Evolutionary conservation across 1,140 invertebrate species (phyloP).

Genomic region (Ganaspis sp.): DNA sequence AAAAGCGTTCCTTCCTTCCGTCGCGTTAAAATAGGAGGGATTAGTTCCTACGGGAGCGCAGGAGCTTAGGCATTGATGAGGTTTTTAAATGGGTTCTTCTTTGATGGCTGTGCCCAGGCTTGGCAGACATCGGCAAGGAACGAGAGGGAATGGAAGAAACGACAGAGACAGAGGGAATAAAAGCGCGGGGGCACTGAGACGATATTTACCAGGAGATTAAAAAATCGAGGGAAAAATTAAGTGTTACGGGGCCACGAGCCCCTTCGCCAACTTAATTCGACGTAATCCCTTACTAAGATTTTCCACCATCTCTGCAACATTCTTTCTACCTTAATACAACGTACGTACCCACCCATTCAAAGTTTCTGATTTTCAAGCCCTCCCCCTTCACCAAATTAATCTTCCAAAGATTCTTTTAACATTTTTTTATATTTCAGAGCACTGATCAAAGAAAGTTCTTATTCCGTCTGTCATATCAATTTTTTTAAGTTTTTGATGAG

Average conservation of each 20-base stretch:
- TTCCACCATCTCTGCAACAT: slow-evolving; percentile 51
- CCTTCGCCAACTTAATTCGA: slow-evolving; percentile 72
- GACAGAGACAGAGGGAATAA: slow-evolving; percentile 43
- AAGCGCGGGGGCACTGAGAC: slow-evolving; percentile 58
- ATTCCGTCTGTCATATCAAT: no score
- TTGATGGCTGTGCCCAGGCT: slow-evolving; percentile 66
- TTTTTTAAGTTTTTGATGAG: neutral
- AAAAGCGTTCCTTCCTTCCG: slow-evolving; percentile 67
- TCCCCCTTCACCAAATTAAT: slow-evolving; percentile 50
- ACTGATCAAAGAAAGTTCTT: neutral
- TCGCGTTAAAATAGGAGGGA: slow-evolving; percentile 76
- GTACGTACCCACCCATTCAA: slow-evolving; percentile 18
- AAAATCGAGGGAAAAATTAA: slow-evolving; percentile 78
- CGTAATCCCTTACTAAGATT: slow-evolving; percentile 75
- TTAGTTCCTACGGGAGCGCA: slow-evolving; percentile 75
- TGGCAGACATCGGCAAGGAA: slow-evolving; percentile 43
- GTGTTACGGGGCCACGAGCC: slow-evolving; percentile 74
- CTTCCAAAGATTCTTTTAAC: slow-evolving; percentile 17
- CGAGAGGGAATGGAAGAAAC: slow-evolving; percentile 53
- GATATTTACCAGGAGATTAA: slow-evolving; percentile 77
- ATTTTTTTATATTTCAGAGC: neutral
- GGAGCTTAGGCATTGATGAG: slow-evolving; percentile 78
- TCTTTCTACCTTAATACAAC: slow-evolving; percentile 26
- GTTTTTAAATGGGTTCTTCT: slow-evolving; percentile 78
- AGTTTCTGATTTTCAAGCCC: slow-evolving; percentile 31